Evolutionary conservation across 2,797 vertebrate genomes (phyloP).

Genomic region (Heliangelus exortis): DNA sequence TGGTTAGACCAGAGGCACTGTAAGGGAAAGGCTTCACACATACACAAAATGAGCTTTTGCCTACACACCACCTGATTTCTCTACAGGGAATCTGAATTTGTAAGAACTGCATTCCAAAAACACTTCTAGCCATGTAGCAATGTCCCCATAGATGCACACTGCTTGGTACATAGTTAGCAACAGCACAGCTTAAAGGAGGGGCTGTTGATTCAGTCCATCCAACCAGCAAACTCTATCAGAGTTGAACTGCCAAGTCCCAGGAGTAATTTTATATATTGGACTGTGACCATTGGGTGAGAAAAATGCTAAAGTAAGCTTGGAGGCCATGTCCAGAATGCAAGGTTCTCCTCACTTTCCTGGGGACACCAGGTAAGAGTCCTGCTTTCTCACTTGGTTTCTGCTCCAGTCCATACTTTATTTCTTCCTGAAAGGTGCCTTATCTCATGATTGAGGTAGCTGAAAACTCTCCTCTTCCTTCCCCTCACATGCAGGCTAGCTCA

Average conservation of each 20-base stretch:
- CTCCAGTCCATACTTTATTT: not conserved
- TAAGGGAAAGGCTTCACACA: not conserved
- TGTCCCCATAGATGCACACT: not conserved
- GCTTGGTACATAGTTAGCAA: not conserved
- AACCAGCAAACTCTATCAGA: not conserved
- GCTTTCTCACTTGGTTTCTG: not conserved
- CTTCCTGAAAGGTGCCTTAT: not conserved
- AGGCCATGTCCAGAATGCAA: not conserved
- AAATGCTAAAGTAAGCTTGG: not conserved
- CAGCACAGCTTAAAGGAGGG: not conserved
- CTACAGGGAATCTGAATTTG: not conserved
- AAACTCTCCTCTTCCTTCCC: not conserved
- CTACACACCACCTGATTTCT: not conserved
- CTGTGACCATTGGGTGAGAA: not conserved
- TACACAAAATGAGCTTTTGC: not conserved
- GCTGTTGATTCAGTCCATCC: not conserved
- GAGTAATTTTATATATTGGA: not conserved
- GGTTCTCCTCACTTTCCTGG: not conserved
- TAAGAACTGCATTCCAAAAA: not conserved
- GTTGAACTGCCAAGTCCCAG: not conserved
- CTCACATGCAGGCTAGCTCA: not conserved
- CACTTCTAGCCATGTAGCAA: not conserved
- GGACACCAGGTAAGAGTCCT: not conserved
- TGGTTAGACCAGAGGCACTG: not conserved
- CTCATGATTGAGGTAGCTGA: fast-evolving